These are phyloP conservation scores for Perca fluviatilis DNA, from an alignment of 2,113 vertebrate species.

Conservation along the genomic window DNA sequence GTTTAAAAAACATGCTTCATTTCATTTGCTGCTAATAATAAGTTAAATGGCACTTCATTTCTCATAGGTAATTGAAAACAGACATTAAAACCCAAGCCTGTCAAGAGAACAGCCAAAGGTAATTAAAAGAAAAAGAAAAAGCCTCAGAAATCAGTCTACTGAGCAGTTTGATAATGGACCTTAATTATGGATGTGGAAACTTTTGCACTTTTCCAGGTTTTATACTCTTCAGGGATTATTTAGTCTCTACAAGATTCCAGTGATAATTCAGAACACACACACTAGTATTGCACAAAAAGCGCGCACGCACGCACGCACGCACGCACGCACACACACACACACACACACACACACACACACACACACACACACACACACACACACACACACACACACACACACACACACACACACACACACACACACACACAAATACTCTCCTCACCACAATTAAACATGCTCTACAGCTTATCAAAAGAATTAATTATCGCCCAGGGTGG, in stretches of 20 bases:
- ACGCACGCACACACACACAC: neutral
- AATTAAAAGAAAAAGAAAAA: conserved; percentile 39
- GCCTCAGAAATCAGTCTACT: conserved; percentile 41
- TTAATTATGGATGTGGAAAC: conserved; percentile 63
- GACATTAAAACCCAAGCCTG: conserved; percentile 51
- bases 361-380: conserved; percentile 24
- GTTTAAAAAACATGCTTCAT: conserved; percentile 26
- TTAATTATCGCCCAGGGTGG: conserved; percentile 71
- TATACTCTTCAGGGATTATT: conserved; percentile 44
- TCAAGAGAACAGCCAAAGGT: conserved; percentile 43
- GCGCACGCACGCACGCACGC: neutral
- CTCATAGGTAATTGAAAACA: conserved; percentile 57
- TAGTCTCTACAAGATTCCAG: conserved; percentile 25
- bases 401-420: conserved; percentile 24
- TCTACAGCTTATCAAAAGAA: conserved; percentile 74
- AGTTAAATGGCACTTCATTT: conserved; percentile 29
- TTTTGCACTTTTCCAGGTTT: conserved; percentile 63
- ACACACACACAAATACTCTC: conserved; percentile 14
- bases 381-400: conserved; percentile 10
- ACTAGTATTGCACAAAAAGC: neutral
- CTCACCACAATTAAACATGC: conserved; percentile 57
- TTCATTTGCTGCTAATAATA: conserved; percentile 41
- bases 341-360: conserved; percentile 19
- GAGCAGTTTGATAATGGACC: conserved; percentile 57
- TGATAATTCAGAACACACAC: conserved; percentile 35